Percentiles rank a stretch among this genome's conserved stretches.
Evolutionary conservation across 2,797 vertebrate genomes (phyloP).

Genomic region (Percopsis omiscomaycus): DNA sequence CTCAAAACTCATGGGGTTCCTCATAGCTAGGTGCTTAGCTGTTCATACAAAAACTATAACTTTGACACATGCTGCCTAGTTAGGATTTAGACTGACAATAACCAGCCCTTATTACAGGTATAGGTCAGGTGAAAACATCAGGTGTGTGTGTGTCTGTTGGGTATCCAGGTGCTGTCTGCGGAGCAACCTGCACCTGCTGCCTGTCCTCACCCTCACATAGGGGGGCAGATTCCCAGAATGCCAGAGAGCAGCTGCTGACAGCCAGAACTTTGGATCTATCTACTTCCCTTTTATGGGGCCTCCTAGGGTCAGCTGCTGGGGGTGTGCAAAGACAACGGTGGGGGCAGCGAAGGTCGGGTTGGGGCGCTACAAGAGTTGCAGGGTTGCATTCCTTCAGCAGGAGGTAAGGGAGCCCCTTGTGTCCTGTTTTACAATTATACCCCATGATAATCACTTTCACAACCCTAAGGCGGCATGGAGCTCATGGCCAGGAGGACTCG

Average conservation of each 20-base stretch:
- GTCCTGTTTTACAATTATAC: slow-evolving; percentile 70
- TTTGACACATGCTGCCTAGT: slow-evolving; percentile 7
- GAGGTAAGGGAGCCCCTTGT: slow-evolving; percentile 53
- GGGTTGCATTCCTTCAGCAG: slow-evolving; percentile 63
- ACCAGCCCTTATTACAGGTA: slow-evolving; percentile 46
- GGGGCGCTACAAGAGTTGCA: slow-evolving; percentile 22
- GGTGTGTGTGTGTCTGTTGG: slow-evolving; percentile 62
- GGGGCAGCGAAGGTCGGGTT: slow-evolving; percentile 59
- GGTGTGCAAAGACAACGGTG: slow-evolving; percentile 60
- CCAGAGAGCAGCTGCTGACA: slow-evolving; percentile 81
- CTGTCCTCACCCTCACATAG: slow-evolving; percentile 72
- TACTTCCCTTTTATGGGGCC: slow-evolving; percentile 51
- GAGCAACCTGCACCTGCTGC: slow-evolving; percentile 74
- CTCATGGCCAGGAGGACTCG: slow-evolving; percentile 57
- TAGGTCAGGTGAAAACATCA: slow-evolving; percentile 66
- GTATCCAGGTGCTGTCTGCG: slow-evolving; percentile 66
- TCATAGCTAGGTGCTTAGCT: slow-evolving; percentile 37
- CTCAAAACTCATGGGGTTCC: slow-evolving; percentile 43
- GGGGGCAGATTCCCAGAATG: slow-evolving; percentile 77
- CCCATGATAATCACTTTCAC: slow-evolving; percentile 75
- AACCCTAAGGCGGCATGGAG: slow-evolving; percentile 54
- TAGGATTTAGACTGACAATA: slow-evolving; percentile 15
- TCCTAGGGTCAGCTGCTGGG: slow-evolving; percentile 70
- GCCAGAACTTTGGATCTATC: slow-evolving; percentile 53
- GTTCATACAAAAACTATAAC: slow-evolving; percentile 24